These are phyloP conservation scores for Podarcis lilfordi DNA, from an alignment of 2,797 vertebrate species.

Conservation along the genomic window DNA sequence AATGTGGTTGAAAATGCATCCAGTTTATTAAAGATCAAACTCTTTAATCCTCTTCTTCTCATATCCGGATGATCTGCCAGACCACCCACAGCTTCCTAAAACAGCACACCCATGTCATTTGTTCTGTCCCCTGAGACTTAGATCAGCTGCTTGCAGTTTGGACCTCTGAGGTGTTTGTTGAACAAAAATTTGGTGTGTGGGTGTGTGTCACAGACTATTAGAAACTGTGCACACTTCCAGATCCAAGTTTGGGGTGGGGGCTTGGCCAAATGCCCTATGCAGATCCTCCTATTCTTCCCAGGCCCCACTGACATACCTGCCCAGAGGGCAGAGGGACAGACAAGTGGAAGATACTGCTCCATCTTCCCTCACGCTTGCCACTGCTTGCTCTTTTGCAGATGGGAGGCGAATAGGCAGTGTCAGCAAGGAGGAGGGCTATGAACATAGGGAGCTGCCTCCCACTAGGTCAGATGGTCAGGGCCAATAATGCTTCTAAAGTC, in stretches of 20 bases:
- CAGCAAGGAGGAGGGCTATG: background rate
- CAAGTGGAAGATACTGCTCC: background rate
- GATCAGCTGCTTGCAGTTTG: background rate
- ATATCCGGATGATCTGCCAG: background rate
- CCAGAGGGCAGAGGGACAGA: background rate
- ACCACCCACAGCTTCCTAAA: background rate
- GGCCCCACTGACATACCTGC: background rate
- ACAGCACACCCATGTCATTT: background rate
- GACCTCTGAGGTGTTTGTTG: background rate
- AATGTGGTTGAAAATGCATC: background rate
- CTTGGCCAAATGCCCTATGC: background rate
- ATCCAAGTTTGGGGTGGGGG: too few species aligned
- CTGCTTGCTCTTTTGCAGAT: too few species aligned
- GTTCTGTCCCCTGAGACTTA: background rate
- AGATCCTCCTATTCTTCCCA: background rate
- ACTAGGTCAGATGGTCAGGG: too few species aligned
- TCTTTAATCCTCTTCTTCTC: background rate
- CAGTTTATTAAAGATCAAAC: background rate
- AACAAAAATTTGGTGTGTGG: background rate
- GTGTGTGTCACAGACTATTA: background rate
- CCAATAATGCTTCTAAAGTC: too few species aligned
- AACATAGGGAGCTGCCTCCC: background rate
- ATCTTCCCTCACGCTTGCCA: background rate
- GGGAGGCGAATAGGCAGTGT: background rate
- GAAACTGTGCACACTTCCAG: background rate